phyloP scores from a whole-genome alignment of 2,797 vertebrate species.

The Enteromius paludinosus region DNA sequence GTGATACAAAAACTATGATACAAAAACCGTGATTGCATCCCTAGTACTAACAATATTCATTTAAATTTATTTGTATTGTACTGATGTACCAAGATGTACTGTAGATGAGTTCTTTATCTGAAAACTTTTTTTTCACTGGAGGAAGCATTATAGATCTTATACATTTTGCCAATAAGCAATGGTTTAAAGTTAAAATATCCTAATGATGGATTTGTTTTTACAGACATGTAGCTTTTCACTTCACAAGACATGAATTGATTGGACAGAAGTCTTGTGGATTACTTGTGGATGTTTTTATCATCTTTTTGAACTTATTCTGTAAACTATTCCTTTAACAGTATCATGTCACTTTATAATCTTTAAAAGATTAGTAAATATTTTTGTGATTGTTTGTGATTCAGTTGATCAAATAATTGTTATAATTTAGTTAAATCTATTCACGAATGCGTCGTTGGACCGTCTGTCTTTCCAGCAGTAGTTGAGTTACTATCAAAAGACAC shows the following conservation, averaged over 20 bases:
- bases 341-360: background rate
- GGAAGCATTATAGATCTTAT: no score
- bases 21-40: no score
- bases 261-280: background rate
- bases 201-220: background rate
- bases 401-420: background rate
- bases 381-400: background rate
- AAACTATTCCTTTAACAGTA: background rate
- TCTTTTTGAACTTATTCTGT: no score
- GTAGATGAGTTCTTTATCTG: no score
- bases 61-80: no score
- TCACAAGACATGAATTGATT: background rate
- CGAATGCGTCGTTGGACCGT: background rate
- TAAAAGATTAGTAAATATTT: background rate
- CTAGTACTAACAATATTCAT: no score
- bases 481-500: constrained; percentile 16
- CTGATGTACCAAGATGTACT: no score
- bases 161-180: no score
- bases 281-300: background rate
- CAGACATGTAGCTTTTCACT: background rate
- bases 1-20: no score
- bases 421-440: background rate
- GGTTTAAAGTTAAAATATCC: no score
- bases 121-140: no score
- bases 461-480: background rate